Evolutionary conservation across 2,797 vertebrate species (phyloP).

Genomic region (Acipenser ruthenus): DNA sequence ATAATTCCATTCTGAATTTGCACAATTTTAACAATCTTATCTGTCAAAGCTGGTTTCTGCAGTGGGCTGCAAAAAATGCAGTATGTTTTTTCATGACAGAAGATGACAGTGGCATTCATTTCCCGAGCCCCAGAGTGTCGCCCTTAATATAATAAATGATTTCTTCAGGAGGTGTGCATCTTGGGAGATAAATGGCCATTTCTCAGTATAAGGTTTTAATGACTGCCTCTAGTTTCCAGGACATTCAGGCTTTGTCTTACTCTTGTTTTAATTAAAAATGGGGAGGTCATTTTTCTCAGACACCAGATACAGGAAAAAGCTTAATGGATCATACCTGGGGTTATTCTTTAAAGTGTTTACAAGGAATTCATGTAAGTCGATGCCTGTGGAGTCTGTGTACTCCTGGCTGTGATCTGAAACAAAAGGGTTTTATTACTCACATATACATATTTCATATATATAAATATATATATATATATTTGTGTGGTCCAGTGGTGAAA

Average conservation of each 20-base stretch:
- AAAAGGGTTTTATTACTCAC: slow-evolving; percentile 24
- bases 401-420: slow-evolving; percentile 83
- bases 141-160: no score
- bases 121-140: no score
- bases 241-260: neutral
- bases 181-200: slow-evolving; percentile 1
- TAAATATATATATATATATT: neutral
- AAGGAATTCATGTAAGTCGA: slow-evolving; percentile 88
- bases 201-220: neutral
- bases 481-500: neutral
- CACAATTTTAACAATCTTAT: no score
- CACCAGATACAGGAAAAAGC: no score
- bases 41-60: no score
- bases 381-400: slow-evolving; percentile 90
- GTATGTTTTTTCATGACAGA: no score
- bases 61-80: no score
- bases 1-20: slow-evolving; percentile 1
- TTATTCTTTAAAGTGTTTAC: slow-evolving; percentile 87
- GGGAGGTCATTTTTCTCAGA: neutral
- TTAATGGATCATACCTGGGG: slow-evolving; percentile 59
- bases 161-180: neutral
- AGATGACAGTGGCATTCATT: no score
- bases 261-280: neutral
- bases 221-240: neutral
- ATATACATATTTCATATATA: slow-evolving; percentile 29